Percentiles rank a stretch among this genome's conserved stretches.
Conservation (phyloP, 2,888 invertebrate genomes). For the Aspidiotus destructor region DNA sequence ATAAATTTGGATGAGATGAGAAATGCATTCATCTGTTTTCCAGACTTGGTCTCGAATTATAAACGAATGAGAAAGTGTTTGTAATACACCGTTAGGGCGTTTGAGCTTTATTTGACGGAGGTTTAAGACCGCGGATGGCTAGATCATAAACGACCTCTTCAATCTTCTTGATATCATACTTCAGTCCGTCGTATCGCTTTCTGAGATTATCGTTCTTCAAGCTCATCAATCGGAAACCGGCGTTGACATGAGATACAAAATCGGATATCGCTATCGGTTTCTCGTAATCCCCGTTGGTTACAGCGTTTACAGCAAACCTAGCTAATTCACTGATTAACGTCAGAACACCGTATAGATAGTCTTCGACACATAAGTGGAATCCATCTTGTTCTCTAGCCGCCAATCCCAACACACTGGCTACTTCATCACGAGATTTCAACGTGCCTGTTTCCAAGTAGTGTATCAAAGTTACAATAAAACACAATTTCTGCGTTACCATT, state of each 20-base stretch:
- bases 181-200: slow-evolving; percentile 75
- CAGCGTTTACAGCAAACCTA: slow-evolving; percentile 72
- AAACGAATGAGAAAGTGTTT: no score
- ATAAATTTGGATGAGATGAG: no score
- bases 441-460: slow-evolving; percentile 70
- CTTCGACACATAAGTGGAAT: slow-evolving; percentile 83
- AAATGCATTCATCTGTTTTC: no score
- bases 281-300: slow-evolving; percentile 71
- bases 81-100: no score
- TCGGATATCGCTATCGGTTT: slow-evolving; percentile 71
- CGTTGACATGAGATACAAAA: slow-evolving; percentile 77
- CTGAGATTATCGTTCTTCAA: slow-evolving; percentile 81
- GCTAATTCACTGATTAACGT: slow-evolving; percentile 74
- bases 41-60: no score
- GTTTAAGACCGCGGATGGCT: slow-evolving; percentile 63
- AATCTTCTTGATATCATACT: slow-evolving; percentile 88
- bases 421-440: slow-evolving; percentile 61
- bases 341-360: slow-evolving; percentile 74
- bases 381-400: slow-evolving; percentile 46
- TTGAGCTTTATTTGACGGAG: background rate
- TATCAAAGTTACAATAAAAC: slow-evolving; percentile 65
- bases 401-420: slow-evolving; percentile 63
- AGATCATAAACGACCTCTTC: slow-evolving; percentile 86
- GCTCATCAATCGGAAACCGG: slow-evolving; percentile 79
- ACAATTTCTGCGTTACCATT: slow-evolving; percentile 66